phyloP scores from a whole-genome alignment of 2,888 invertebrate species.

The Amphipyra berbera region DNA sequence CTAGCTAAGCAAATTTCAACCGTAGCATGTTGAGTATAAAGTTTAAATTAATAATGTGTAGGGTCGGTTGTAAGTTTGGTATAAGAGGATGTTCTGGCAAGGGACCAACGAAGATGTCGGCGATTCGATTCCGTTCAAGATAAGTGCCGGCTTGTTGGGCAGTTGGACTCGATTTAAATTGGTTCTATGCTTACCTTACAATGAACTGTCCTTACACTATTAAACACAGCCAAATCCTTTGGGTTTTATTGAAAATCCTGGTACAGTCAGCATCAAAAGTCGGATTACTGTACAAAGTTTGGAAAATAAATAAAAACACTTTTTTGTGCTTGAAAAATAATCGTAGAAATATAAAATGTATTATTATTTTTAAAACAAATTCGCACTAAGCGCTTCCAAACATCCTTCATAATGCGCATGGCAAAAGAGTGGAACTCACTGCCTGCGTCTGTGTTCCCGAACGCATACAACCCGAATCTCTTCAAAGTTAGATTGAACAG shows the following conservation, averaged over 20 bases:
- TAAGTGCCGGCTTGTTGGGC: slow-evolving; percentile 38
- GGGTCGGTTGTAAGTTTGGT: slow-evolving; percentile 12
- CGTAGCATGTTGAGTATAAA: background rate
- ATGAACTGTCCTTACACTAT: background rate
- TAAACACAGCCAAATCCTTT: slow-evolving; percentile 2
- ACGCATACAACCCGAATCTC: no score
- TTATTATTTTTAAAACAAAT: no score
- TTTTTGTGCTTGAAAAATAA: no score
- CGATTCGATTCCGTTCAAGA: slow-evolving; percentile 49
- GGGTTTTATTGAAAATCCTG: slow-evolving; percentile 3
- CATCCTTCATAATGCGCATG: no score
- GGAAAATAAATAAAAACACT: no score
- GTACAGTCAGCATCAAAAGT: background rate
- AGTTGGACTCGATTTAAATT: slow-evolving; percentile 31
- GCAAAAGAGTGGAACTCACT: no score
- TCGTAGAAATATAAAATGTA: no score
- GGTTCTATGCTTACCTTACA: slow-evolving; percentile 19
- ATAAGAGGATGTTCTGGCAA: slow-evolving; percentile 33
- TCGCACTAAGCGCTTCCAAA: no score
- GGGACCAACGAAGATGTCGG: slow-evolving; percentile 35
- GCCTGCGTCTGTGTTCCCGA: no score
- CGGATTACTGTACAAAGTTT: no score
- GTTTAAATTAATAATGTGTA: slow-evolving; percentile 4
- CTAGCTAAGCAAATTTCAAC: background rate
- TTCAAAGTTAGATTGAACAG: no score